Evolutionary conservation across 2,797 vertebrate genomes (phyloP).

Genomic region (Clarias laeviceps): DNA sequence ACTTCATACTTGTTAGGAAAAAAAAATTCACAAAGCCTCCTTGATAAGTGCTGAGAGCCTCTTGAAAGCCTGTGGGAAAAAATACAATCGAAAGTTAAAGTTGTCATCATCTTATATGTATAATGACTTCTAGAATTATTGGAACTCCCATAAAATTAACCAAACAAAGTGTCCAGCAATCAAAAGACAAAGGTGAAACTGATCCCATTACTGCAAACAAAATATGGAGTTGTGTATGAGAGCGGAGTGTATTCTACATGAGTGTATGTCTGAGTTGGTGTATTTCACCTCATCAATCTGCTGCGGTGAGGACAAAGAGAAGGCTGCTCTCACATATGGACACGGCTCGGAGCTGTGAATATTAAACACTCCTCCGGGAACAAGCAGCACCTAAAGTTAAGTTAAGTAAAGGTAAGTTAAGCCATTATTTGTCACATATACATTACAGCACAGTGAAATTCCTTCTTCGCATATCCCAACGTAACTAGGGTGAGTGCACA

Average conservation of each 20-base stretch:
- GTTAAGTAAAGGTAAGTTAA: no score
- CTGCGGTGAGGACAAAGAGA: conserved; percentile 85
- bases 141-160: not conserved
- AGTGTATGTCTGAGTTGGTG: not conserved
- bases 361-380: conserved; percentile 87
- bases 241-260: conserved; percentile 7
- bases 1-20: not conserved
- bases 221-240: not conserved
- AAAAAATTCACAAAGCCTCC: conserved; percentile 71
- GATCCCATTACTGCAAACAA: not conserved
- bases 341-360: conserved; percentile 78
- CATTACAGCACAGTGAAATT: no score
- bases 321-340: conserved; percentile 87
- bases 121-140: not conserved
- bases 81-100: not conserved
- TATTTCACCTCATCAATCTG: conserved; percentile 85
- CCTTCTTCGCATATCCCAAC: no score
- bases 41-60: conserved; percentile 86
- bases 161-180: not conserved
- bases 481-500: no score
- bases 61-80: conserved; percentile 81
- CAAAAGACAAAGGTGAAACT: not conserved
- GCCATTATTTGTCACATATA: no score
- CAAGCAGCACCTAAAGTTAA: conserved; percentile 81
- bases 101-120: not conserved